A percentile compares a stretch with the other conserved stretches of the same genome.
Evolutionary conservation across 2,888 invertebrate species (phyloP).

Genomic region (Oligia fasciuncula): DNA sequence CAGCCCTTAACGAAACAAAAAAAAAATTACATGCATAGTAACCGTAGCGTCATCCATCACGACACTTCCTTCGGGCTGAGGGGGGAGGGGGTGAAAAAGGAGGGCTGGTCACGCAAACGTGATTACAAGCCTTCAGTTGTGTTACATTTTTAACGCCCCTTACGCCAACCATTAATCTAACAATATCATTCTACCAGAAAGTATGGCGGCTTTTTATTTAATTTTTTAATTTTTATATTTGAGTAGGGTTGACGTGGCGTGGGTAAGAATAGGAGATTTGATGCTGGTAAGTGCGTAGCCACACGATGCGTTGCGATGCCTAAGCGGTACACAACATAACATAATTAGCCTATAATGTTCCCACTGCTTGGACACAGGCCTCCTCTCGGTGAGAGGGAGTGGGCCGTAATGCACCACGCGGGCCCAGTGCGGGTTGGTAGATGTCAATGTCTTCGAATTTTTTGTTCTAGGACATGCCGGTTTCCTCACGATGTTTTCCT

Average conservation of each 20-base stretch:
- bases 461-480: no score
- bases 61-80: constrained; percentile 59
- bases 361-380: no score
- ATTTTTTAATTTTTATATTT: constrained; percentile 29
- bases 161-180: constrained; percentile 62
- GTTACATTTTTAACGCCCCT: constrained; percentile 51
- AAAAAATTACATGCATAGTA: constrained; percentile 55
- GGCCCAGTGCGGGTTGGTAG: no score
- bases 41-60: constrained; percentile 70
- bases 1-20: constrained; percentile 41
- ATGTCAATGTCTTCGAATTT: no score
- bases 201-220: constrained; percentile 41
- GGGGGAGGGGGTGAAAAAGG: neutral
- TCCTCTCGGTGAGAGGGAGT: no score
- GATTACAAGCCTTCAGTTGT: constrained; percentile 68
- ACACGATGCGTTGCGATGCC: neutral
- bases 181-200: constrained; percentile 55
- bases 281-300: neutral
- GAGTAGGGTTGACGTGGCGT: constrained; percentile 57
- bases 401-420: no score
- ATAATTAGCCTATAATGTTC: no score
- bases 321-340: no score
- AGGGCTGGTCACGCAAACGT: constrained; percentile 71
- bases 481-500: no score
- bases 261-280: constrained; percentile 11